Percentiles rank a stretch among this genome's conserved stretches.
Conservation (phyloP, 2,797 vertebrate genomes). For the Xiphorhynchus erythropygius region DNA sequence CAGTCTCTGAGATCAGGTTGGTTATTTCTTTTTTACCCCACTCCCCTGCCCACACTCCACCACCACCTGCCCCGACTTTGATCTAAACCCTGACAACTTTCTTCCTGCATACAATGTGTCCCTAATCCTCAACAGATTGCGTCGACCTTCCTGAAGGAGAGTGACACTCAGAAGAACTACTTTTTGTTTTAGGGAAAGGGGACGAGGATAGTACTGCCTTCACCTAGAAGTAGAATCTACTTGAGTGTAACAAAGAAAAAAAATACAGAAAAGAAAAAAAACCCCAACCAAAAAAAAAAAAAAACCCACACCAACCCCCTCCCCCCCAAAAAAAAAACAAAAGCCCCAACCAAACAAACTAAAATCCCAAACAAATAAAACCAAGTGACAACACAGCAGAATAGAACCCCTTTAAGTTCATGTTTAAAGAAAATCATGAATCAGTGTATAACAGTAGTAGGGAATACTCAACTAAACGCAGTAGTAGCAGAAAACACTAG, state of each 20-base stretch:
- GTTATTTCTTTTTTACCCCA: neutral
- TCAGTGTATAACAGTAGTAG: neutral
- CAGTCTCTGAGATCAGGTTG: neutral
- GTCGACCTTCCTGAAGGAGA: neutral
- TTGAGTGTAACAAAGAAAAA: neutral
- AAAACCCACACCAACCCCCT: too few relatives aligned
- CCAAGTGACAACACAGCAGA: neutral
- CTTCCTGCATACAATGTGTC: neutral
- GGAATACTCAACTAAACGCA: neutral
- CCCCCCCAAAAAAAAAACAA: too few relatives aligned
- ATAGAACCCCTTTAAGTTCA: neutral
- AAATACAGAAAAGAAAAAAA: too few relatives aligned
- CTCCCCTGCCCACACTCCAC: too few relatives aligned
- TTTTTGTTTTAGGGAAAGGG: neutral
- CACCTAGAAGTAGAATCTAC: neutral
- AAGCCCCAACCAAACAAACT: too few relatives aligned
- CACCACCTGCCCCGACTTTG: neutral
- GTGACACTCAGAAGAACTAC: neutral
- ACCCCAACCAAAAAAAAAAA: too few relatives aligned
- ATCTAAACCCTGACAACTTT: conserved; percentile 3
- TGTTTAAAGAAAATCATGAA: neutral
- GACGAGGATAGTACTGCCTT: neutral
- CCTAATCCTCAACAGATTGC: neutral
- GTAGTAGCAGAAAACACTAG: neutral
- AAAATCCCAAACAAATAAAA: neutral